Percentiles rank a stretch among this genome's conserved stretches.
Evolutionary conservation across 2,797 vertebrate species (phyloP).

Genomic region (Microctenopoma lineatum): DNA sequence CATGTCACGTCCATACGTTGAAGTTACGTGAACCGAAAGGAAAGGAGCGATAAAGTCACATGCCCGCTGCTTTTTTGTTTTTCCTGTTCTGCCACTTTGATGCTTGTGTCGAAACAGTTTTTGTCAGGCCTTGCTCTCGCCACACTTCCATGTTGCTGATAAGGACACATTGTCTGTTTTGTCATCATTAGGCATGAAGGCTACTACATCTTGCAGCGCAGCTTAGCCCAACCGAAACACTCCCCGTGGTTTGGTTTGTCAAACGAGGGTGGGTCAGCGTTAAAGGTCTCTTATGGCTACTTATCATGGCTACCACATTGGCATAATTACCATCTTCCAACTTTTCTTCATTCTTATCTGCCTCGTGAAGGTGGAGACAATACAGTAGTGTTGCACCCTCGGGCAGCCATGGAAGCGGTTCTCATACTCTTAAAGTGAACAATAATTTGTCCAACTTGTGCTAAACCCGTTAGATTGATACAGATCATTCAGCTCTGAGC

Average conservation of each 20-base stretch:
- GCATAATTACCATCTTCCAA: not conserved
- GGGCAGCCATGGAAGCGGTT: constrained; percentile 2
- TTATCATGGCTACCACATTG: not conserved
- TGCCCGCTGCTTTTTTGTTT: not conserved
- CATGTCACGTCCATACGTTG: not conserved
- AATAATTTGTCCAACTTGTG: not conserved
- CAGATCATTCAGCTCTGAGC: too few species aligned
- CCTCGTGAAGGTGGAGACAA: not conserved
- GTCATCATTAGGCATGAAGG: constrained; percentile 1
- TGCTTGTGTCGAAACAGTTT: constrained; percentile 16
- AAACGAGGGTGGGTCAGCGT: not conserved
- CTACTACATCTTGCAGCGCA: not conserved
- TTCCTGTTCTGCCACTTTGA: constrained; percentile 21
- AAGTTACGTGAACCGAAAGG: not conserved
- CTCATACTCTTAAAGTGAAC: too few species aligned
- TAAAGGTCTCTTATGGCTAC: not conserved
- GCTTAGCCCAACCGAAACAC: not conserved
- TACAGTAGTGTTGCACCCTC: not conserved
- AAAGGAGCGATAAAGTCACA: not conserved
- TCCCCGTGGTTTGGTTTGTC: constrained; percentile 5
- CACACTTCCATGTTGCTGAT: constrained; percentile 3
- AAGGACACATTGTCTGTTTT: constrained; percentile 11
- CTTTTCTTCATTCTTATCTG: not conserved
- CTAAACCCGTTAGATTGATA: too few species aligned
- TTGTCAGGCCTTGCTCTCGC: not conserved